Base-by-base conservation (phyloP, 2,888 invertebrate species). In the Eristalis intricaria region DNA sequence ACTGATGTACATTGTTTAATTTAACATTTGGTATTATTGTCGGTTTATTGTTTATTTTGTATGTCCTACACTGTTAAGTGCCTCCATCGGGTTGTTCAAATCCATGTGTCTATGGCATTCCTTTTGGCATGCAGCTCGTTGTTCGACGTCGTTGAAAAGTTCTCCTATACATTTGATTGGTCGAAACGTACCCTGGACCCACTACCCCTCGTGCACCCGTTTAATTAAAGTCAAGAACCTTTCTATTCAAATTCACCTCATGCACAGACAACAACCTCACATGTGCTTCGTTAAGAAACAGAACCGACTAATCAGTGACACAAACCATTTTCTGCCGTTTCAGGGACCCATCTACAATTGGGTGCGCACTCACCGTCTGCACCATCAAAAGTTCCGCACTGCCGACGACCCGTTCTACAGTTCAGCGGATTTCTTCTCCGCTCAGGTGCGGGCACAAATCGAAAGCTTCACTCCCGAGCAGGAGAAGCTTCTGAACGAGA, bases 261-360 rank as follows among this genome's bases (percentile, higher is more conserved):
- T 86, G 38, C 73, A 0, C 15, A 65, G 89, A 83, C 89, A 75
- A 4, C 19, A 89, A 89, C 89, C 89, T 19, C 8, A 1, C 19
- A 19, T 4, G 1, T 50, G 0, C 19, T 50, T 50, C 50, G 50
- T 50, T 8, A 19, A n/a, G 50, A 5, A 19, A n/a, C 1, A 19
- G 19, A 50, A 5, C 19, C 19, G 19, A 7, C 8, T 50, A 19
- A 50, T 43, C 50, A 50, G 2, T 19, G 50, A 50, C 50, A 50
- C 50, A 50, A 19, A 50, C 19, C 50, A 8, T 8, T 8, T 50
- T 35, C 19, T 66, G 66, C 68, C 29, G 76, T 92, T 93, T 15
- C 91, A 97, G 97, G 97, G 98, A 84, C 93, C 96, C 15, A 96
- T 98, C 89, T 97, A 97, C 92, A 95, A 96, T 90, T 98, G 98